Evolutionary conservation across 2,113 vertebrate species (phyloP), one percentile per base, ranked within the genome.

Genomic region (Brachypteracias leptosomus): DNA sequence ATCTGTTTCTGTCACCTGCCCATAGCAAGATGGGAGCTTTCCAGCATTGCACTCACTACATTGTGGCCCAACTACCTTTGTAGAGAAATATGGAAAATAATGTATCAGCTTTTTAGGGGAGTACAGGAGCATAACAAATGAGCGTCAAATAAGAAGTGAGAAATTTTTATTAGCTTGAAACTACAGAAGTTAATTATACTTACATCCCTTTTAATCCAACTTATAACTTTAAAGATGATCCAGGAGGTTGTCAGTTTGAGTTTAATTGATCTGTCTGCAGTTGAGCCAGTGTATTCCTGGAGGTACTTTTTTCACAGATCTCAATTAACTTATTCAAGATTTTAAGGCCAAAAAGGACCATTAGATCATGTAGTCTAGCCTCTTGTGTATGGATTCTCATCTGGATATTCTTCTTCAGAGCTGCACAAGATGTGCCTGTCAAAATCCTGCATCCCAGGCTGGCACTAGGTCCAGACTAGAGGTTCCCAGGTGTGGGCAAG

Each of bases 261-360:
- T 77, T 92, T 95, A 93, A 90, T 83, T 77, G 71, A 88, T 68
- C 42, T 67, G 70, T 82, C 83, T 93, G 72, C 72, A 86, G 18
- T 54, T 1, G 5, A 51, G 38, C 82, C 59, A 94, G 52, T 85
- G 93, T 59, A 40, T 62, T 94, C 46, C 63, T 80, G 26, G 47
- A 83, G 38, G 61, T 55, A 89, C 20, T 42, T 22, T 54, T 61
- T 91, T 85, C 28, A 70, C 40, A 63, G 47, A 91, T 77, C 65
- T 90, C 65, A 71, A 52, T 74, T 78, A 72, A 90, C 24, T 29
- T 11, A 62, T 86, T 76, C 51, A 85, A 83, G 55, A 81, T 91
- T 93, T 89, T 88, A 78, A 84, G 55, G 75, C 75, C 79, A 86
- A 83, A 77, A 77, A 55, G 28, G 92, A 88, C 28, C 38, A 74